phyloP scores from a whole-genome alignment of 2,797 vertebrate genomes.

The Prionace glauca region DNA sequence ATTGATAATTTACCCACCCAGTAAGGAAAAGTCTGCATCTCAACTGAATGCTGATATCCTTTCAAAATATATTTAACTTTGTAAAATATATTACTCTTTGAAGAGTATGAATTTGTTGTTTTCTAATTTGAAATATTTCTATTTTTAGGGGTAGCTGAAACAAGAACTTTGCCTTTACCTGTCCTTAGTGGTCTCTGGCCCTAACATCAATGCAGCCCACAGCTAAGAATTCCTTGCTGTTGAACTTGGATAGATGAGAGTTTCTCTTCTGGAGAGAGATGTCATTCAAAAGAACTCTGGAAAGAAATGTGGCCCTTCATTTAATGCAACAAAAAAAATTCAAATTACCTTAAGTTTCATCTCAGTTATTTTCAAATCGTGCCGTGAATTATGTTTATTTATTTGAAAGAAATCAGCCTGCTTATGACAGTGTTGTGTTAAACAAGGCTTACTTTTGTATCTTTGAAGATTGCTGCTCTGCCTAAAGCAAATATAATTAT shows the following conservation, averaged over 20 bases:
- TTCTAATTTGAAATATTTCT: neutral
- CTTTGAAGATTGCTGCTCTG: slow-evolving; percentile 15
- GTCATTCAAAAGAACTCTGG: slow-evolving; percentile 14
- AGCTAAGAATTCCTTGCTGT: neutral
- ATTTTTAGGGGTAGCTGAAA: slow-evolving; percentile 10
- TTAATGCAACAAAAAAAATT: slow-evolving; percentile 19
- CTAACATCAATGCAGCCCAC: neutral
- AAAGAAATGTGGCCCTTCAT: neutral
- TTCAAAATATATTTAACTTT: neutral
- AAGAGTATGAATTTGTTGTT: neutral
- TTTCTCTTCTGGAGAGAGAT: neutral
- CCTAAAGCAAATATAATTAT: slow-evolving; percentile 14
- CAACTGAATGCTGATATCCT: neutral
- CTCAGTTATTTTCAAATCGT: slow-evolving; percentile 22
- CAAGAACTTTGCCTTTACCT: neutral
- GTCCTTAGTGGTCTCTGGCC: neutral
- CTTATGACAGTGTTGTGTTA: neutral
- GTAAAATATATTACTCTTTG: neutral
- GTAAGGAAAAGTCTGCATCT: neutral
- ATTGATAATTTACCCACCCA: no score
- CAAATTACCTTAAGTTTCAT: slow-evolving; percentile 27
- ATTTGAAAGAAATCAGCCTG: neutral
- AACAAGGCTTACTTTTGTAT: slow-evolving; percentile 1
- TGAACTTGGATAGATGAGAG: neutral
- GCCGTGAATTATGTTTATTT: slow-evolving; percentile 18